Percentiles rank a stretch among this genome's conserved stretches.
These are phyloP conservation scores for Eutolmus rufibarbis DNA, from an alignment of 2,888 invertebrate genomes.

Conservation along the genomic window DNA sequence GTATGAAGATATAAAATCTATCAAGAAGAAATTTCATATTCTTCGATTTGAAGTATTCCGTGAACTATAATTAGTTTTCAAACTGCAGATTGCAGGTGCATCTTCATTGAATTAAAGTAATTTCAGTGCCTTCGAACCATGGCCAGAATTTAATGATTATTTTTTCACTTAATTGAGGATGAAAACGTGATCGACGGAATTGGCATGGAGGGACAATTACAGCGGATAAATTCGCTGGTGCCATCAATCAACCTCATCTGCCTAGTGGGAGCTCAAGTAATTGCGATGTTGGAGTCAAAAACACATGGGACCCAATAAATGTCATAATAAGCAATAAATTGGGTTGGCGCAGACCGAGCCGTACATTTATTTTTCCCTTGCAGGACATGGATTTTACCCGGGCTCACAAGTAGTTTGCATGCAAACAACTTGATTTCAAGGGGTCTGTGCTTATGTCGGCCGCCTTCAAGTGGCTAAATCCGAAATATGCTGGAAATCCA, in stretches of 20 bases:
- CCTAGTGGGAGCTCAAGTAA: background rate
- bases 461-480: slow-evolving; percentile 11
- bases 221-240: background rate
- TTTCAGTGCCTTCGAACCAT: background rate
- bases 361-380: background rate
- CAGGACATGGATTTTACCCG: background rate
- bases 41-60: background rate
- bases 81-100: background rate
- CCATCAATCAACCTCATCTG: slow-evolving; percentile 1
- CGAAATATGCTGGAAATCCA: background rate
- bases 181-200: background rate
- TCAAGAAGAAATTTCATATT: background rate
- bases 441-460: background rate
- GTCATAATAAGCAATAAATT: slow-evolving; percentile 23
- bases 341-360: background rate
- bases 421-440: slow-evolving; percentile 10
- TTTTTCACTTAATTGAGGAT: background rate
- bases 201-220: background rate
- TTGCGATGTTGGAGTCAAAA: background rate
- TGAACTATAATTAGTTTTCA: background rate
- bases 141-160: background rate
- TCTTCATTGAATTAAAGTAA: background rate
- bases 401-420: slow-evolving; percentile 16
- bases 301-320: slow-evolving; percentile 20
- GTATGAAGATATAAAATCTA: background rate